Percentiles rank a stretch among this genome's conserved stretches.
Evolutionary conservation across 2,113 vertebrate genomes (phyloP).

Genomic region (Ornithorhynchus anatinus): DNA sequence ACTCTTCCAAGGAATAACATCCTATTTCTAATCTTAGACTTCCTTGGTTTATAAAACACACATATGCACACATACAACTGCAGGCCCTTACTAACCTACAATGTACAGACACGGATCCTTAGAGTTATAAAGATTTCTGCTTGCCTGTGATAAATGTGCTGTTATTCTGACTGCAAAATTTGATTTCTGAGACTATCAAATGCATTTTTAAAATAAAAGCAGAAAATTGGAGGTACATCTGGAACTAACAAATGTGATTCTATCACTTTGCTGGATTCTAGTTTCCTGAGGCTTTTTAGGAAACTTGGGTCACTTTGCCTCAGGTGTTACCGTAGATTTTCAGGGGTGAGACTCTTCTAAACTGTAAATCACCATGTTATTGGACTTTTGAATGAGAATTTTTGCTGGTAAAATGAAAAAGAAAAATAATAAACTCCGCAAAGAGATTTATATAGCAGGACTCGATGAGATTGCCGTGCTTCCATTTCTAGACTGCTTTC

Average conservation of each 20-base stretch:
- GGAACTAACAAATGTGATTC: slow-evolving; percentile 30
- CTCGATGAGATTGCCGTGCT: slow-evolving; percentile 54
- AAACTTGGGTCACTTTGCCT: slow-evolving; percentile 37
- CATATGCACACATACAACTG: accelerated
- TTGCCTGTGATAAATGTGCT: slow-evolving; percentile 21
- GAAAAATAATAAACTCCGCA: slow-evolving; percentile 40
- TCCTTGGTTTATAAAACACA: neutral
- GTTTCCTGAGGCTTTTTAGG: slow-evolving; percentile 44
- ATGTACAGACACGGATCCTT: neutral
- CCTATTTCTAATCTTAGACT: slow-evolving; percentile 14
- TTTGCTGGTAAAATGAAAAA: slow-evolving; percentile 58
- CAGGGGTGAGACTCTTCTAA: slow-evolving; percentile 21
- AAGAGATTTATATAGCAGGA: slow-evolving; percentile 56
- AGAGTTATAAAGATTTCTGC: slow-evolving; percentile 24
- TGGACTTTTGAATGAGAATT: slow-evolving; percentile 45
- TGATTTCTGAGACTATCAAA: slow-evolving; percentile 50
- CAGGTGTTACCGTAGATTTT: slow-evolving; percentile 22
- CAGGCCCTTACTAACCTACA: neutral
- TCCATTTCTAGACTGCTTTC: slow-evolving; percentile 49
- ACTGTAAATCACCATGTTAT: slow-evolving; percentile 55
- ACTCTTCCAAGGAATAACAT: neutral
- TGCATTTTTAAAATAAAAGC: slow-evolving; percentile 49
- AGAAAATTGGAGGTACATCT: slow-evolving; percentile 46
- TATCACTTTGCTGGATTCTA: slow-evolving; percentile 27
- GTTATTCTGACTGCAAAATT: slow-evolving; percentile 40